Evolutionary conservation across 2,113 vertebrate genomes (phyloP).

Genomic region (Struthidea cinerea): DNA sequence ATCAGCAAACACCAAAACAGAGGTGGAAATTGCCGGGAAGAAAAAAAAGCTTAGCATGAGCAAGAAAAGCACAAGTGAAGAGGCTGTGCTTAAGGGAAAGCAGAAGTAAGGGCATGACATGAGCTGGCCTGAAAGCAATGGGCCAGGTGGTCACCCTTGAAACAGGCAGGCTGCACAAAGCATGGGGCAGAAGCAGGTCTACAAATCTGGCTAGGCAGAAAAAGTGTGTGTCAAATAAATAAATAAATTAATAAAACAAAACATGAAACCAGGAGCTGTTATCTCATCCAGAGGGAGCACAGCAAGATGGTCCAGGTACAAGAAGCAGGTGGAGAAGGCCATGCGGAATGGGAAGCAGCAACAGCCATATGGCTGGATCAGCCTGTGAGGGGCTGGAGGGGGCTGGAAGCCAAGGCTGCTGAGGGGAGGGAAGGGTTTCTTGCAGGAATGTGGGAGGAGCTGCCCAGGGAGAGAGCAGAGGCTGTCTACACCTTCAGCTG

Average conservation of each 20-base stretch:
- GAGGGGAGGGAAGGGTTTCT: neutral
- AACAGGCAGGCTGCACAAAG: neutral
- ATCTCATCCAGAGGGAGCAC: neutral
- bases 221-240: rapidly evolving
- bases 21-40: neutral
- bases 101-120: neutral
- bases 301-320: neutral
- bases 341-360: neutral
- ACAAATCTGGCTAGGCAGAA: neutral
- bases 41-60: neutral
- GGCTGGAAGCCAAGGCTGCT: neutral
- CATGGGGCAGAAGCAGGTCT: neutral
- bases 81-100: neutral
- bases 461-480: neutral
- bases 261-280: neutral
- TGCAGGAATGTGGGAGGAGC: neutral
- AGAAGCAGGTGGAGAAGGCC: neutral
- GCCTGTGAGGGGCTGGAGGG: neutral
- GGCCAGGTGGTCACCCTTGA: neutral
- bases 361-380: neutral
- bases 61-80: neutral
- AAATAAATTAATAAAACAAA: neutral
- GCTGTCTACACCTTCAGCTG: neutral
- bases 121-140: neutral
- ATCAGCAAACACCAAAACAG: neutral